A percentile compares a stretch with the other conserved stretches of the same genome.
These are phyloP conservation scores for Enteromius treurensis DNA, from an alignment of 2,797 vertebrate genomes.

Conservation along the genomic window DNA sequence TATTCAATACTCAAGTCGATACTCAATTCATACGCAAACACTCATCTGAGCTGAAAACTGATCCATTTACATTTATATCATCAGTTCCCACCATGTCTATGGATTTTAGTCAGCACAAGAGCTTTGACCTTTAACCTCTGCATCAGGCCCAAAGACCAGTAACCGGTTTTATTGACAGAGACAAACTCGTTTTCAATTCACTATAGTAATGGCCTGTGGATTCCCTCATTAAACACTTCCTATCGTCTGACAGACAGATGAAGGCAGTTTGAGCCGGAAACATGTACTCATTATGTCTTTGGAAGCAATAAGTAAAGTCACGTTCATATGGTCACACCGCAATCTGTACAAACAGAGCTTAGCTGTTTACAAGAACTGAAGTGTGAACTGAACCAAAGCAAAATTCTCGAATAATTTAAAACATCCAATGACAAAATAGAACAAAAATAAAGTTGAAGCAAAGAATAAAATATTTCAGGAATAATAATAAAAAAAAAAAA, in stretches of 20 bases:
- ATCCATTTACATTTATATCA: background rate
- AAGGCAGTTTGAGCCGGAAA: background rate
- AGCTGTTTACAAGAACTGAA: background rate
- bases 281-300: too few species aligned
- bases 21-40: background rate
- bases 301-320: background rate
- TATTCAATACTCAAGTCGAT: too few species aligned
- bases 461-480: too few species aligned
- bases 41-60: background rate
- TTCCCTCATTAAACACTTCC: slow-evolving; percentile 7
- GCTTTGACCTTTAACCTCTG: slow-evolving; percentile 8
- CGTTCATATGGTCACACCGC: background rate
- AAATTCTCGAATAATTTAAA: too few species aligned
- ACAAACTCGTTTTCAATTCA: background rate
- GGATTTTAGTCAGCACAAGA: background rate
- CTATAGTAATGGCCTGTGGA: slow-evolving; percentile 12
- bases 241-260: background rate
- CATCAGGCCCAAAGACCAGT: background rate
- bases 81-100: background rate
- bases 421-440: too few species aligned
- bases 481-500: too few species aligned
- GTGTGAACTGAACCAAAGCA: background rate
- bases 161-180: background rate
- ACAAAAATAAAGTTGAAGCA: too few species aligned
- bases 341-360: background rate